These are phyloP conservation scores for Salvelinus alpinus DNA, from an alignment of 2,113 vertebrate genomes.

Conservation along the genomic window DNA sequence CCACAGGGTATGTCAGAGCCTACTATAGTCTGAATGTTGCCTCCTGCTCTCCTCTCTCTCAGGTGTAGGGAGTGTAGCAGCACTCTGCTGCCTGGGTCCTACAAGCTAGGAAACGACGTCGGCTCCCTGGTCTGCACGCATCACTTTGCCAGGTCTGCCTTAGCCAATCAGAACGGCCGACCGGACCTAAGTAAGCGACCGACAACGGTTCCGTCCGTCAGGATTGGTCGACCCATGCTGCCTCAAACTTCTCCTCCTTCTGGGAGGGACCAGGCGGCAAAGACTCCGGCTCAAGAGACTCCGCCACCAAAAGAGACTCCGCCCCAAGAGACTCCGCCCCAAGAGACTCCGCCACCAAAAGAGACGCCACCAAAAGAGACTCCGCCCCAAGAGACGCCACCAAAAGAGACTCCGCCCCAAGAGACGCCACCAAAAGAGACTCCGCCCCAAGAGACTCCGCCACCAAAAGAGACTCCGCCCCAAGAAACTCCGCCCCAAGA, in stretches of 20 bases:
- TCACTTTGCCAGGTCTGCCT: slow-evolving; percentile 68
- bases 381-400: not conserved
- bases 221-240: slow-evolving; percentile 31
- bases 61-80: slow-evolving; percentile 93
- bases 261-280: slow-evolving; percentile 32
- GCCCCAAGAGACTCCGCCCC: no score
- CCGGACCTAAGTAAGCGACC: slow-evolving; percentile 60
- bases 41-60: slow-evolving; percentile 21
- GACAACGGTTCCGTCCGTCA: slow-evolving; percentile 23
- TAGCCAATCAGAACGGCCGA: slow-evolving; percentile 60
- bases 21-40: not conserved
- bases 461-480: slow-evolving; percentile 17
- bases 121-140: slow-evolving; percentile 86
- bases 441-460: slow-evolving; percentile 18
- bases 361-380: slow-evolving; percentile 19
- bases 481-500: slow-evolving; percentile 23
- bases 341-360: rapidly evolving
- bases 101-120: slow-evolving; percentile 76
- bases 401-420: slow-evolving; percentile 11
- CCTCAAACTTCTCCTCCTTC: not conserved
- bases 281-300: slow-evolving; percentile 21
- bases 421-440: slow-evolving; percentile 16
- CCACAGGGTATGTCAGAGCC: not conserved
- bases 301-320: not conserved
- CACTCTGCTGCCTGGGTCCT: slow-evolving; percentile 89